phyloP scores from a whole-genome alignment of 2,113 vertebrate genomes.

The Nymphicus hollandicus region DNA sequence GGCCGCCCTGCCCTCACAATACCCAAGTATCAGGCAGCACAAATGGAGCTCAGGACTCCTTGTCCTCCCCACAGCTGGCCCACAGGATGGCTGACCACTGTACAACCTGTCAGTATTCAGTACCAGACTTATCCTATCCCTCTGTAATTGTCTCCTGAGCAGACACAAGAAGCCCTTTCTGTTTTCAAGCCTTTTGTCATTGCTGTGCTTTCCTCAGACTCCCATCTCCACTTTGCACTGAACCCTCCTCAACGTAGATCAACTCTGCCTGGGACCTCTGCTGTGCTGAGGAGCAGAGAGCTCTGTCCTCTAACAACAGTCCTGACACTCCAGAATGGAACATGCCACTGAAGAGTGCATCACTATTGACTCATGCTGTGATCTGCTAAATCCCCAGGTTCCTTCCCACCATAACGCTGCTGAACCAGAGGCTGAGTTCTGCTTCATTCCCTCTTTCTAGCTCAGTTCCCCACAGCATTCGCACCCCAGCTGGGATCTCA shows the following conservation, averaged over 20 bases:
- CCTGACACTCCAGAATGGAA: background rate
- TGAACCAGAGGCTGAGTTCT: background rate
- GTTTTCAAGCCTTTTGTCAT: background rate
- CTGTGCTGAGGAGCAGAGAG: background rate
- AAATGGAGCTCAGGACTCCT: background rate
- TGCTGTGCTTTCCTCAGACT: background rate
- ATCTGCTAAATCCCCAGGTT: background rate
- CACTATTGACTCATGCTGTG: background rate
- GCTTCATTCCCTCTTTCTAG: background rate
- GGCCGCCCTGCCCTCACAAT: background rate
- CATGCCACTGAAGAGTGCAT: fast-evolving
- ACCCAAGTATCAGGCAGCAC: background rate
- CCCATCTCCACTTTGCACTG: background rate
- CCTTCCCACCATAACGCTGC: background rate
- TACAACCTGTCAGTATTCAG: background rate
- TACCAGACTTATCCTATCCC: background rate
- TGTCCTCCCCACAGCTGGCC: background rate
- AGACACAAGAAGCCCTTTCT: constrained; percentile 13
- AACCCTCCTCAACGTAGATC: background rate
- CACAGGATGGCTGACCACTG: background rate
- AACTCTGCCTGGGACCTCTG: background rate
- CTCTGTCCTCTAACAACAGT: background rate
- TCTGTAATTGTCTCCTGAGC: background rate
- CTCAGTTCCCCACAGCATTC: background rate
- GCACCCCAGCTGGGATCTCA: background rate